Evolutionary conservation across 2,888 invertebrate genomes (phyloP), one percentile per base, ranked within the genome.

Genomic region (Heliconius ethilla): DNA sequence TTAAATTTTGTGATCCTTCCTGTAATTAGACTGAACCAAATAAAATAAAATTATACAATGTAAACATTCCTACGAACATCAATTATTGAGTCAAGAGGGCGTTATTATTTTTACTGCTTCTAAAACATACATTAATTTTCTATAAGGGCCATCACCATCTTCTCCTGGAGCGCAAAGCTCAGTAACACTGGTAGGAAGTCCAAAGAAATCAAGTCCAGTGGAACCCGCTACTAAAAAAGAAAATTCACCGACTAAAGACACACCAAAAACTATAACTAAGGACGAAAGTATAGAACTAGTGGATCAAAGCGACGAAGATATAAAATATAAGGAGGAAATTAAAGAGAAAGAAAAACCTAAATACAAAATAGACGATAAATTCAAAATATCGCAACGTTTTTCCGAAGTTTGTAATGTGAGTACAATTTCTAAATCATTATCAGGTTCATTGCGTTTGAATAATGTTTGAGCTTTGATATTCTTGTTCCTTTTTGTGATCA

Each of bases 161-260:
- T 97, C 97, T 0, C 97, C 97, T 0, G 96, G 97, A 67, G 97
- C 96, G 78, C 90, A 97, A 25, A 97, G 97, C 85, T 96, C 97
- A 15, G 96, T 96, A 0, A 97, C 97, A 1, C 87, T 97, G 70
- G 95, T 97, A 0, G 97, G 96, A 0, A 96, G 95, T 81, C 92
- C 92, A 1, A 93, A 91, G 76, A 92, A 92, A 78, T 83, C 84
- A 2, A 93, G 92, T 80, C 92, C 92, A 25, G 81, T 80, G 51
- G 91, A 91, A 15, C 87, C 89, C 5, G 81, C 25, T 4, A 63
- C 87, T 2, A 82, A 84, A 7, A 83, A 76, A 0, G 89, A 89
- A 29, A 85, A 89, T 74, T 88, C 92, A 10, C 88, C 89, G 3
- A 85, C 86, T 1, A 92, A 82, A 80, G 92, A 92, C 76, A 82